These are phyloP conservation scores for Drosophila micromelanica DNA, from an alignment of 1,140 invertebrate genomes.

Conservation along the genomic window DNA sequence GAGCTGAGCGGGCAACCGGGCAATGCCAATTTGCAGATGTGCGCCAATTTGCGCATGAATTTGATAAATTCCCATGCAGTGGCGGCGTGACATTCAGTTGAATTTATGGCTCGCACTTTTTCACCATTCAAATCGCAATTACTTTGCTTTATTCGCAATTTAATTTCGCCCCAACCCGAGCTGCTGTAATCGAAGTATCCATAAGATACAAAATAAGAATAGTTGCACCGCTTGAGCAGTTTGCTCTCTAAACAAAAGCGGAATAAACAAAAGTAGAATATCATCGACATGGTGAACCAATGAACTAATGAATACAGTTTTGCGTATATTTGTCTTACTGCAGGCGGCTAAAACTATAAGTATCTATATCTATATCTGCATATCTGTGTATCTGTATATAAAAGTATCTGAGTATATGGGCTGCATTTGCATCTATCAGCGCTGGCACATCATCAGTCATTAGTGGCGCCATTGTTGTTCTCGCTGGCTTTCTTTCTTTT, in stretches of 20 bases:
- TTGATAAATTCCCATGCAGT: slow-evolving; percentile 81
- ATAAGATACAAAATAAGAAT: slow-evolving; percentile 34
- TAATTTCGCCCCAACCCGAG: slow-evolving; percentile 45
- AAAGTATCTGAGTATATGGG: slow-evolving; percentile 22
- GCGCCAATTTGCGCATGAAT: slow-evolving; percentile 80
- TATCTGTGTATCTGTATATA: slow-evolving; percentile 15
- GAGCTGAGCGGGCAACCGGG: slow-evolving; percentile 17
- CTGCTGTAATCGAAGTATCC: slow-evolving; percentile 46
- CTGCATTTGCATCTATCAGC: slow-evolving; percentile 77
- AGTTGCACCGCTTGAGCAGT: slow-evolving; percentile 42
- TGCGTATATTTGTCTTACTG: slow-evolving; percentile 38
- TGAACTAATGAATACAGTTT: slow-evolving; percentile 30
- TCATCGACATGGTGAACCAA: slow-evolving; percentile 35
- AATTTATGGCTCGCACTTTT: slow-evolving; percentile 79
- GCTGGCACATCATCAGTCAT: slow-evolving; percentile 80
- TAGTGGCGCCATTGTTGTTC: slow-evolving; percentile 78
- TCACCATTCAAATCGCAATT: slow-evolving; percentile 83
- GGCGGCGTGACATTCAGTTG: slow-evolving; percentile 73
- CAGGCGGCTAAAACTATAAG: slow-evolving; percentile 25
- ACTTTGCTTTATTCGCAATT: slow-evolving; percentile 81
- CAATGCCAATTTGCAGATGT: slow-evolving; percentile 75
- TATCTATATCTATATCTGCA: slow-evolving; percentile 8
- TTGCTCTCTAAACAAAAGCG: slow-evolving; percentile 67
- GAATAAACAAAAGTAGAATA: slow-evolving; percentile 60
- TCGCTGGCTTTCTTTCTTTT: slow-evolving; percentile 2